Base-by-base conservation (phyloP, 2,797 vertebrate species). In the Liparis tanakae region DNA sequence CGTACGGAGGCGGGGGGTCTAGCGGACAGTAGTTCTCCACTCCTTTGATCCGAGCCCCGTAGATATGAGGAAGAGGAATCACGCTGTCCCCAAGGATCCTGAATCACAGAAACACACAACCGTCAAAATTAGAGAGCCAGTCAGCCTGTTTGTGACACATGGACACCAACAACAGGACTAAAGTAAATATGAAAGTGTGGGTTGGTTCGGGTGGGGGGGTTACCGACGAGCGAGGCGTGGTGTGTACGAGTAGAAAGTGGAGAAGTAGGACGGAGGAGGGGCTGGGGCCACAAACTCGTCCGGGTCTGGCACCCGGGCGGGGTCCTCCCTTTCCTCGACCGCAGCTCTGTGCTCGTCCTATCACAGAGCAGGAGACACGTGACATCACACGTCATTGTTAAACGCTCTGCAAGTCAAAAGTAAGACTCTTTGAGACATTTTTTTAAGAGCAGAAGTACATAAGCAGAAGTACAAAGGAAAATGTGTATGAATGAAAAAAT, bases 251-350 rank as follows among this genome's bases (percentile, higher is more conserved):
- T 92, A 95, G 82, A 94, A 94, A 0, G 93, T 93, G 50, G 94
- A 94, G 78, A 96, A 97, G 80, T 96, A 97, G 30, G 96, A 96
- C 0, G 96, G 96, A n/a, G 96, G 95, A 0, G 94, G 96, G 13
- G 91, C 94, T 0, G 95, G 95, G 0, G 95, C 92, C 41, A 96
- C 93, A 78, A 96, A 97, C 72, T 94, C 95, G 12, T 96, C 95
- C 0, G 92, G 92, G 81, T 97, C 94, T 0, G 91, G 94, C 60
- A 85, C 20, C 0, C 13, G 79, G 57, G 82, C 65, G 1, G 89
- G 83, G 1, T 95, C 95, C 83, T 95, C 96, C 43, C 63, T 89
- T 51, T 96, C 95, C 59, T 96, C 95, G 1, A 70, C n/a, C n/a
- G n/a, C n/a, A n/a, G n/a, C 67, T 48, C 93, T 92, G 59, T 91